Evolutionary conservation across 2,113 vertebrate species (phyloP).

Genomic region (Chunga burmeisteri): DNA sequence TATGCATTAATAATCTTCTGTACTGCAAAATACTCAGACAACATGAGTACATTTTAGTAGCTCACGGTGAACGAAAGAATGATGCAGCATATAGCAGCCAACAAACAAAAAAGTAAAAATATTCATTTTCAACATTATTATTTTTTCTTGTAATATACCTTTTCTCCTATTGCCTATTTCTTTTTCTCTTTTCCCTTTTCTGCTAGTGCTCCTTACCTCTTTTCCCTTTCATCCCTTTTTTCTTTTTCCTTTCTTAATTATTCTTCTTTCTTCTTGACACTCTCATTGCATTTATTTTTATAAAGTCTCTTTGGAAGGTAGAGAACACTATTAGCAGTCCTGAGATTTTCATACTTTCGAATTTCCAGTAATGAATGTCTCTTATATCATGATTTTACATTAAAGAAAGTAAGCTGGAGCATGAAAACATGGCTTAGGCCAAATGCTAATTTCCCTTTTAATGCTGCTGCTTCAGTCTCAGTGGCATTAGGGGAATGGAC

Average conservation of each 20-base stretch:
- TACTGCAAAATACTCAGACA: background rate
- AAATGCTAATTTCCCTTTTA: background rate
- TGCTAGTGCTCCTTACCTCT: background rate
- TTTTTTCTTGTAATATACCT: background rate
- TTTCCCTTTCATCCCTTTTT: background rate
- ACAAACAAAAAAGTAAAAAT: background rate
- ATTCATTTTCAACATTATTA: background rate
- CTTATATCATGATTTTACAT: background rate
- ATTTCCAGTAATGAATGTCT: background rate
- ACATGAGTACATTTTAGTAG: background rate
- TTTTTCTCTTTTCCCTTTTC: background rate
- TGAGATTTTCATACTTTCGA: background rate
- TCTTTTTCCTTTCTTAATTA: background rate
- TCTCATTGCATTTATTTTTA: conserved; percentile 25
- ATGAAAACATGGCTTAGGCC: background rate
- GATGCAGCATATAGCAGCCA: background rate
- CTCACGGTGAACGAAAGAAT: background rate
- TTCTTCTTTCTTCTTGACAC: conserved; percentile 12
- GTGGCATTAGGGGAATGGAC: background rate
- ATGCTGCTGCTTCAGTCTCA: background rate
- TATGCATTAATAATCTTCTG: background rate
- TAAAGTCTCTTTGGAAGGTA: background rate
- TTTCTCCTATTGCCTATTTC: background rate
- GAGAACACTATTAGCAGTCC: background rate
- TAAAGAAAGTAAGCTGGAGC: conserved; percentile 7